Evolutionary conservation across 37 sponge, comb jelly and placozoan genomes (phyloP).

Genomic region (Amphimedon queenslandica): DNA sequence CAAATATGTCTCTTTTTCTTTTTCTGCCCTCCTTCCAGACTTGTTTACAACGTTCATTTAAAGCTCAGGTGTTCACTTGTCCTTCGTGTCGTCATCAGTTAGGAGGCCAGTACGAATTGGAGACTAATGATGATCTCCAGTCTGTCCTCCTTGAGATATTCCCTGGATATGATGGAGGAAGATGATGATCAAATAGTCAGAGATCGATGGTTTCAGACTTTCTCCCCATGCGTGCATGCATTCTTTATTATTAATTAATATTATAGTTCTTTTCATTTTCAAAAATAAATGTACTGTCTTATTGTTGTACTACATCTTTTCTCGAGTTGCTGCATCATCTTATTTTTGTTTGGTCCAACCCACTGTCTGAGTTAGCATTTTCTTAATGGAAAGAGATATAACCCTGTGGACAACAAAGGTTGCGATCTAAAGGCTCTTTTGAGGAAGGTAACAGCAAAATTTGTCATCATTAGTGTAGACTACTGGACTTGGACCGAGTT

Average conservation of each 20-base stretch:
- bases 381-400: too few relatives aligned
- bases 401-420: too few relatives aligned
- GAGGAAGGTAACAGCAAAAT: too few relatives aligned
- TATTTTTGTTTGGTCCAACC: too few relatives aligned
- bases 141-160: conserved; percentile 56
- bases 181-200: conserved; percentile 34
- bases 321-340: too few relatives aligned
- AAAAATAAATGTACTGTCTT: too few relatives aligned
- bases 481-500: too few relatives aligned
- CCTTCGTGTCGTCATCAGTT: conserved; percentile 70
- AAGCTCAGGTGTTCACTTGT: conserved; percentile 74
- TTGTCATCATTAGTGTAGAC: too few relatives aligned
- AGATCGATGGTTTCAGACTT: conserved; percentile 9
- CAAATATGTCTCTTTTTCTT: not conserved
- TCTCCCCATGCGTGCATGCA: conserved; percentile 9
- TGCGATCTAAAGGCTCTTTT: too few relatives aligned
- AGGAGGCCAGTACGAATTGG: conserved; percentile 38
- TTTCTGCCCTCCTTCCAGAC: conserved; percentile 13
- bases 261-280: not conserved
- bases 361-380: too few relatives aligned
- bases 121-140: conserved; percentile 55
- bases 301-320: too few relatives aligned
- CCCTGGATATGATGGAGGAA: conserved; percentile 82
- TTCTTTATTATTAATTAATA: conserved; percentile 1
- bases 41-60: conserved; percentile 74